These are phyloP conservation scores for Meteorus cinctellus DNA, from an alignment of 2,888 invertebrate genomes.

Conservation along the genomic window DNA sequence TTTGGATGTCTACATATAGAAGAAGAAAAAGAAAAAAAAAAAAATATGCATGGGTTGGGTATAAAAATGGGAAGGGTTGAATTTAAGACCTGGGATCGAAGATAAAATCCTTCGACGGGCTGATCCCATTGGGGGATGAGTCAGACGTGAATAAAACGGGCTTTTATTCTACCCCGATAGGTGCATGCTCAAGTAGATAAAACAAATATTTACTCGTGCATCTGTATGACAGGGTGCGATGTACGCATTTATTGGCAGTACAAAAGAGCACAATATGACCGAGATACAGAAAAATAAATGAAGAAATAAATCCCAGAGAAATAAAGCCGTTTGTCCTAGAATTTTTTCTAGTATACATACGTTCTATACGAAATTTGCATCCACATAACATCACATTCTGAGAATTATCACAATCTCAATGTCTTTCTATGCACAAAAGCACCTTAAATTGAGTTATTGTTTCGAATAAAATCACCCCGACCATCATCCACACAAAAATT, in stretches of 20 bases:
- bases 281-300: neutral
- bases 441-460: too few relatives aligned
- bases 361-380: too few relatives aligned
- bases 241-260: neutral
- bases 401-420: too few relatives aligned
- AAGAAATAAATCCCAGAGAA: neutral
- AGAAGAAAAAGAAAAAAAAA: conserved; percentile 32
- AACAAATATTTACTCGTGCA: conserved; percentile 33
- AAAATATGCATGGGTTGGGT: conserved; percentile 13
- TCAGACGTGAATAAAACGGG: conserved; percentile 20
- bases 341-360: too few relatives aligned
- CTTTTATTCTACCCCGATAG: conserved; percentile 22
- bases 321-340: too few relatives aligned
- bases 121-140: conserved; percentile 9
- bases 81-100: conserved; percentile 2
- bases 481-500: too few relatives aligned
- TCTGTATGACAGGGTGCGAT: conserved; percentile 10
- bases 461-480: too few relatives aligned
- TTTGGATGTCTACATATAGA: conserved; percentile 11
- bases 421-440: too few relatives aligned
- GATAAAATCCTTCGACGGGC: conserved; percentile 31
- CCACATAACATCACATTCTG: too few relatives aligned
- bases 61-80: conserved; percentile 24
- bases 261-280: neutral
- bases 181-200: conserved; percentile 25